These are phyloP conservation scores for Willisornis vidua DNA, from an alignment of 2,113 vertebrate genomes.

Conservation along the genomic window DNA sequence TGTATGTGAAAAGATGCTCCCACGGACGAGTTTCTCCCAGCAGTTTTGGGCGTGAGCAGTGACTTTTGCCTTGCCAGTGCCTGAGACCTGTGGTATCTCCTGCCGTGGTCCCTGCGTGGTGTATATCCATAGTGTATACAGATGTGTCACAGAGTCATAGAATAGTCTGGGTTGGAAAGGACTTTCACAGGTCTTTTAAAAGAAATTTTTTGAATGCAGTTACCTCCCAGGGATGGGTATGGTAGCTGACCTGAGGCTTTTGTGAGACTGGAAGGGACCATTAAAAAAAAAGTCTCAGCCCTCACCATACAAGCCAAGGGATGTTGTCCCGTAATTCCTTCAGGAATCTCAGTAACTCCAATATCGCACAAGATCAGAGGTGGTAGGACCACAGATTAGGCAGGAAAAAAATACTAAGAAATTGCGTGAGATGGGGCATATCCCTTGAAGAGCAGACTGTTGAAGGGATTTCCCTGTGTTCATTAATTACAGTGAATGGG, in stretches of 20 bases:
- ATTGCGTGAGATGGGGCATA: too few species aligned
- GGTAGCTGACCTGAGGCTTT: background rate
- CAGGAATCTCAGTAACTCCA: background rate
- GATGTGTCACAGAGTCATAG: background rate
- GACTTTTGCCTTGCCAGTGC: background rate
- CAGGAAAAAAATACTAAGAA: background rate
- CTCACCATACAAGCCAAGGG: background rate
- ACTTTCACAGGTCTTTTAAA: background rate
- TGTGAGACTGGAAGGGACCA: background rate
- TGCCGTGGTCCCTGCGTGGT: background rate
- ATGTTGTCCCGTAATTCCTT: background rate
- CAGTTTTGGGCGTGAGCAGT: background rate
- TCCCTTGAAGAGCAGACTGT: background rate
- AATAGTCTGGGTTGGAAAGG: background rate
- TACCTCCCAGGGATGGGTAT: background rate
- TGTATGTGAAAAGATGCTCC: background rate
- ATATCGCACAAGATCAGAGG: background rate
- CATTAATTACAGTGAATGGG: background rate
- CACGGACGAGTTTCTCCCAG: background rate
- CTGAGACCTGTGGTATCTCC: background rate
- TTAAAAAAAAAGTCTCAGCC: background rate
- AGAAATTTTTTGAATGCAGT: background rate
- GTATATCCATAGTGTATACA: accelerated
- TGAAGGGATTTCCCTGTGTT: background rate
- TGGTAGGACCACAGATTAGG: background rate